Evolutionary conservation across 2,888 invertebrate genomes (phyloP), one percentile per base, ranked within the genome.

Genomic region (Brachyopa scutellaris): DNA sequence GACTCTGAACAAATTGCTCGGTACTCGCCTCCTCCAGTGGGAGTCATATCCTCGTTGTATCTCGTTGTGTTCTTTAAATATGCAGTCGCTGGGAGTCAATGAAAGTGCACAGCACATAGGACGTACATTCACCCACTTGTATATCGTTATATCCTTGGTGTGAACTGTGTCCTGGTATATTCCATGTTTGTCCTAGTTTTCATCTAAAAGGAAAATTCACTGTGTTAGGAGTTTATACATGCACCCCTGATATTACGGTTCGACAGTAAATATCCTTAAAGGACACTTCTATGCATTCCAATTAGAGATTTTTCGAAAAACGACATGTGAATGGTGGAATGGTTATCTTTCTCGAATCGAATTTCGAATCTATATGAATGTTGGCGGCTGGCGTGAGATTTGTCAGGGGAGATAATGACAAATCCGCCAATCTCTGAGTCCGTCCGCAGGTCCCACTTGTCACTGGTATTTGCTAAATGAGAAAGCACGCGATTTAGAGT

Each of bases 251-350:
- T 17, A 42, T 57, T 64, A 59, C 11, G 61, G 73, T 73, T 49
- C 59, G 79, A 69, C 80, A 69, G 76, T 76, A 77, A 66, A 77
- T 72, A 77, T 82, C 77, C 82, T 77, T 67, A 36, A 70, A 77
- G 78, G 67, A 73, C 83, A 67, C 77, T 77, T 72, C 57, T 33
- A 55, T 82, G 77, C 72, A 72, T 77, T 82, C 66, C 66, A 77
- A 82, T 82, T 73, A 78, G 83, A 67, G 73, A 80, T 47, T 62
- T 64, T 66, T 59, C 69, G 47, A 29, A 13, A 26, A 69, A 53
- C 45, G 33, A 36, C 47, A 45, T 47, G 51, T 11, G 53, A 17
- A 13, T 6, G n/a, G n/a, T 21, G 2, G 11, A 45, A 47, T 19
- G 13, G 31, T 36, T 19, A 0, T 26, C 23, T 33, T 8, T 23